phyloP scores from a whole-genome alignment of 2,113 vertebrate genomes.

The Callocephalon fimbriatum region DNA sequence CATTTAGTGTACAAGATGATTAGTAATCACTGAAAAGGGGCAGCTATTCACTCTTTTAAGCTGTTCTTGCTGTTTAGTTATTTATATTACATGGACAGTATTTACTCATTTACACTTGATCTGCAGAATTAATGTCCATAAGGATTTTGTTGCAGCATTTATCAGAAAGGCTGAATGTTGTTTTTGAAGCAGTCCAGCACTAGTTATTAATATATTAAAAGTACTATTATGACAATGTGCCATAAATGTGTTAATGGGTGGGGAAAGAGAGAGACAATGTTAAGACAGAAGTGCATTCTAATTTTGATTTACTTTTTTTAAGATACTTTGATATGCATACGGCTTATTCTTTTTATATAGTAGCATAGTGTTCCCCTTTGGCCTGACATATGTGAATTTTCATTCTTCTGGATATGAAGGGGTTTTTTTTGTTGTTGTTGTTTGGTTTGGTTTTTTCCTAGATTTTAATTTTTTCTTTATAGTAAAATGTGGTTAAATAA shows the following conservation, averaged over 20 bases:
- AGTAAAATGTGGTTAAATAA: neutral
- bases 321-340: neutral
- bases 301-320: neutral
- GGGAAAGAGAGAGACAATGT: neutral
- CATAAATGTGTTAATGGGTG: neutral
- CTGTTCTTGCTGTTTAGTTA: neutral
- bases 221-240: neutral
- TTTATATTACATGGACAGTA: neutral
- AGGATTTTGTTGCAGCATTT: neutral
- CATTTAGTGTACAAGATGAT: neutral
- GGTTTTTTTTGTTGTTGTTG: rapidly evolving
- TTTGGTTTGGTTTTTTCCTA: neutral
- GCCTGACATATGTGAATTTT: neutral
- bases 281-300: neutral
- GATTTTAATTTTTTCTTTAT: neutral
- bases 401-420: neutral
- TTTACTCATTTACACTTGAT: neutral
- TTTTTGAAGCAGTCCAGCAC: neutral
- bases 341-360: neutral
- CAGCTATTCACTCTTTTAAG: neutral
- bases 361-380: neutral
- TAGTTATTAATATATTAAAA: neutral
- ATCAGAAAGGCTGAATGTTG: neutral
- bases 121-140: neutral
- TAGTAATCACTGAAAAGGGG: neutral